A percentile compares a stretch with the other conserved stretches of the same genome.
These are phyloP conservation scores for Agrilus planipennis DNA, from an alignment of 1,140 invertebrate species.

Conservation along the genomic window DNA sequence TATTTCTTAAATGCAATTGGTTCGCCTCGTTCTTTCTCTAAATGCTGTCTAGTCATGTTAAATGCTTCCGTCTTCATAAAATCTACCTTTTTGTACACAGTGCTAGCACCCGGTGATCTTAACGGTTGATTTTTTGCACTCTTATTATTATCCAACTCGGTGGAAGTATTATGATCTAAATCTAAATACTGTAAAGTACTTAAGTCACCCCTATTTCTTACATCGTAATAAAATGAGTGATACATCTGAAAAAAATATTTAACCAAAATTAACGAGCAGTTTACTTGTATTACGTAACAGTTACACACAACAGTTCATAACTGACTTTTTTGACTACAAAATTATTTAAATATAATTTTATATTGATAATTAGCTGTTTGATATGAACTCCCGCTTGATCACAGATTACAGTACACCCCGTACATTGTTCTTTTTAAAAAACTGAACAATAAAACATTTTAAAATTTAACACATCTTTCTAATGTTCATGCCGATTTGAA, in stretches of 20 bases:
- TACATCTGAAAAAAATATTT: slow-evolving; percentile 2
- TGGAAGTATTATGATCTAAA: slow-evolving; percentile 40
- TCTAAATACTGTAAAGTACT: slow-evolving; percentile 57
- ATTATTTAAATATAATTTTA: too few relatives aligned
- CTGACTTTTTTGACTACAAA: not conserved
- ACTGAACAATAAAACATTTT: too few relatives aligned
- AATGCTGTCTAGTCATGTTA: slow-evolving; percentile 70
- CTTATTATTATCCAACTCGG: slow-evolving; percentile 5
- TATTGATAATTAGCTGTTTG: too few relatives aligned
- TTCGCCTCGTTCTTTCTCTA: slow-evolving; percentile 42
- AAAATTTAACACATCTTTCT: too few relatives aligned
- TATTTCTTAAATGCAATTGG: slow-evolving; percentile 22
- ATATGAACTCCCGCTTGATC: too few relatives aligned
- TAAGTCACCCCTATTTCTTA: slow-evolving; percentile 29
- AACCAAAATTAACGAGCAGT: too few relatives aligned
- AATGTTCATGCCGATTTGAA: too few relatives aligned
- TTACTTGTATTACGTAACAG: too few relatives aligned
- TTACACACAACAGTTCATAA: not conserved
- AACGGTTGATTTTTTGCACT: slow-evolving; percentile 12
- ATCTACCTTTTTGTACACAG: slow-evolving; percentile 81
- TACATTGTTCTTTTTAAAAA: too few relatives aligned
- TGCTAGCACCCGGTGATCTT: slow-evolving; percentile 38
- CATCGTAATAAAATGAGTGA: slow-evolving; percentile 7
- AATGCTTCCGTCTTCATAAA: slow-evolving; percentile 86
- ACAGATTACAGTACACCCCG: too few relatives aligned